Evolutionary conservation across 2,888 invertebrate genomes (phyloP), one percentile per base, ranked within the genome.

Genomic region (Pollenia angustigena): DNA sequence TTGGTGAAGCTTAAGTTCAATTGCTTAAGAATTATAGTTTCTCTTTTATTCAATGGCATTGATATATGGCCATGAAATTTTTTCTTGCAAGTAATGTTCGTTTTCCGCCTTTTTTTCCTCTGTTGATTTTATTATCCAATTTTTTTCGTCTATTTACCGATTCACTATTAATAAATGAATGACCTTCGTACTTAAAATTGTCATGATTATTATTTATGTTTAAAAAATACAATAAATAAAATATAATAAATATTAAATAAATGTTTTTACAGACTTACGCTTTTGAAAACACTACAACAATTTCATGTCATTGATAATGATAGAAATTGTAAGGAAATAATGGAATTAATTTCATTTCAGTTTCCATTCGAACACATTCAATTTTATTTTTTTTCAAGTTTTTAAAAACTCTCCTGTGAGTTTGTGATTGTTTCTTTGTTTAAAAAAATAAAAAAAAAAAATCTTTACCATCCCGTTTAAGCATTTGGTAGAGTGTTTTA

Each of bases 131-230:
- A 23, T 48, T n/a, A 42, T 62, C 8, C 48, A 14, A 23, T 23
- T 54, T 56, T 32, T 64, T 54, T 54, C 68, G 62, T 62, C 72
- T 69, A 42, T 56, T 56, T 50, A 12, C 48, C 32, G 32, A 32
- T 32, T 32, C 32, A 32, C 32, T 32, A 32, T 32, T 32, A 32
- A 50, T 40, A 81, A 81, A 84, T 81, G 81, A 81, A 84, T 87
- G 81, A 87, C 84, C 87, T 84, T 81, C 84, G 74, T 74, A 72
- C 72, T 84, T 54, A n/a, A 81, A 68, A 87, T 84, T 85, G 87
- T 85, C 87, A 84, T 87, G 76, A 87, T 85, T 87, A 87, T 87
- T 85, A 87, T 87, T 81, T 87, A 85, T 87, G 81, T 32, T 81
- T 54, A 85, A 84, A 81, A 84, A 84, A 78, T 81, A 85, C 84